Evolutionary conservation across 2,797 vertebrate genomes (phyloP).

Genomic region (Crenichthys baileyi): DNA sequence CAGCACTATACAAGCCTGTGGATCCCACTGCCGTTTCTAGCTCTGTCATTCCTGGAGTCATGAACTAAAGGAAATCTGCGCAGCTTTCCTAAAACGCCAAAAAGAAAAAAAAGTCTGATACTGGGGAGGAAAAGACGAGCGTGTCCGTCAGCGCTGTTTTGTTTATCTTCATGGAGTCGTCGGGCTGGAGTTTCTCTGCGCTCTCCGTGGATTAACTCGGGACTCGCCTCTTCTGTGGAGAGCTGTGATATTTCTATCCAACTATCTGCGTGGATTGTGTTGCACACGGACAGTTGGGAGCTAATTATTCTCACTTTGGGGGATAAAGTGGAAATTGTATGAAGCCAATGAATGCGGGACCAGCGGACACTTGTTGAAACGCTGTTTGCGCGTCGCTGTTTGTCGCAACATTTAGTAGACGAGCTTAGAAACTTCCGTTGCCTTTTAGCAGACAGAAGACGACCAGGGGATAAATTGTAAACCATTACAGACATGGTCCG

Average conservation of each 20-base stretch:
- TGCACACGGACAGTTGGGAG: slow-evolving; percentile 11
- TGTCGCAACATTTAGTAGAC: slow-evolving; percentile 26
- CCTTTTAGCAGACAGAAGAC: background rate
- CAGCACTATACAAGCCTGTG: slow-evolving; percentile 33
- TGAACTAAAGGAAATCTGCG: background rate
- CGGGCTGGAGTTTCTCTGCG: slow-evolving; percentile 48
- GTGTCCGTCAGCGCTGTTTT: background rate
- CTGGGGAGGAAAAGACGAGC: background rate
- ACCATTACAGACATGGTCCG: slow-evolving; percentile 12
- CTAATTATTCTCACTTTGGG: background rate
- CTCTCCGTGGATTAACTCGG: slow-evolving; percentile 66
- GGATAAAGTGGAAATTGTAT: slow-evolving; percentile 6
- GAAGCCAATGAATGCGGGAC: slow-evolving; percentile 14
- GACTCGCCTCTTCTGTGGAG: slow-evolving; percentile 30
- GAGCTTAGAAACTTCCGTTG: slow-evolving; percentile 28
- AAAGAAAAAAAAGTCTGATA: background rate
- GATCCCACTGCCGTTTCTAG: slow-evolving; percentile 28
- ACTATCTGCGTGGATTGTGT: slow-evolving; percentile 21
- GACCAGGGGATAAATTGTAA: background rate
- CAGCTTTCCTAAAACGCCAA: background rate
- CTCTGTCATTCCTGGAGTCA: slow-evolving; percentile 11
- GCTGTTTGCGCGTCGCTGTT: slow-evolving; percentile 40
- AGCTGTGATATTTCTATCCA: slow-evolving; percentile 23
- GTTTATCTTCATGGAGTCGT: slow-evolving; percentile 42
- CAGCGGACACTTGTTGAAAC: slow-evolving; percentile 71